These are phyloP conservation scores for Melipona beecheii DNA, from an alignment of 2,888 invertebrate species.

Conservation along the genomic window DNA sequence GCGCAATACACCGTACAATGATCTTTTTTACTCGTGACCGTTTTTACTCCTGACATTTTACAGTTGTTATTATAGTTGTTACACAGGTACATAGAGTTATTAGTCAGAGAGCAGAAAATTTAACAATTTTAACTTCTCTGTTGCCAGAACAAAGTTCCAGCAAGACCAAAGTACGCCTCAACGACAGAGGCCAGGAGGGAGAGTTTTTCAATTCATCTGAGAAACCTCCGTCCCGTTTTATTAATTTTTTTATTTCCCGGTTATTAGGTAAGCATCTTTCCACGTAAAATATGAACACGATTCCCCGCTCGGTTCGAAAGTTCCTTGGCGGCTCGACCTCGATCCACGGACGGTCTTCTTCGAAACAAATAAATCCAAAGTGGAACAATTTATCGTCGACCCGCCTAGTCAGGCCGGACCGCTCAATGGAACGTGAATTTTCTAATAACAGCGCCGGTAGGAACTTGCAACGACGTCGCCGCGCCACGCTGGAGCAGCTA, in stretches of 20 bases:
- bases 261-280: not conserved
- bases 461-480: conserved; percentile 33
- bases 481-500: not conserved
- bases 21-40: conserved; percentile 43
- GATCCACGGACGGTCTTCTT: conserved; percentile 2
- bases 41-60: not conserved
- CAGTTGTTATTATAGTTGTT: no score
- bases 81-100: no score
- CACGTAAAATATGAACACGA: conserved; percentile 7
- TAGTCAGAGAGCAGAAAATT: no score
- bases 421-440: conserved; percentile 36
- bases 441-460: conserved; percentile 28
- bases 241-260: not conserved
- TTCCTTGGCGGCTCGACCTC: conserved; percentile 9
- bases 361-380: conserved; percentile 43
- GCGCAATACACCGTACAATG: conserved; percentile 30
- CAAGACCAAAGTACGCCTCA: not conserved
- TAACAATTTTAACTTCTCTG: no score
- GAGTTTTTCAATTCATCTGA: not conserved
- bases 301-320: conserved; percentile 10
- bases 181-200: not conserved
- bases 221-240: not conserved
- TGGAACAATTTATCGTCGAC: conserved; percentile 48
- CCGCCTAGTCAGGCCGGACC: not conserved
- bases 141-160: not conserved